A percentile compares a stretch with the other conserved stretches of the same genome.
These are phyloP conservation scores for Euzetes globulus DNA, from an alignment of 2,888 invertebrate genomes.

Conservation along the genomic window DNA sequence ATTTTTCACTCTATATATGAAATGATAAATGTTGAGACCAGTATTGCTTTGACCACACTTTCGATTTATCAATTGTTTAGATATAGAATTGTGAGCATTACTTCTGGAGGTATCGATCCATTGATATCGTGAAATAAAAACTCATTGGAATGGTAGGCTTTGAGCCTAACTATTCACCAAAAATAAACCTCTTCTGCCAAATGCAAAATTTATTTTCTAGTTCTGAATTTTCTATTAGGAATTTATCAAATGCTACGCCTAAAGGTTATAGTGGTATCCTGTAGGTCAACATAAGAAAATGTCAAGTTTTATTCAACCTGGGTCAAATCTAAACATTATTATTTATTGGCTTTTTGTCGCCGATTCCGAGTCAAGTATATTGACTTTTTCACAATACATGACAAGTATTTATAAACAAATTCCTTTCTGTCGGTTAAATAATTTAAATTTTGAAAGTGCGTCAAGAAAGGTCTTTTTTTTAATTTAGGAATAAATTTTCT, in stretches of 20 bases:
- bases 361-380: too few species aligned
- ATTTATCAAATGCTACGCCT: too few species aligned
- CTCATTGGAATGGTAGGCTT: background rate
- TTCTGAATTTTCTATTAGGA: background rate
- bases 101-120: background rate
- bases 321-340: too few species aligned
- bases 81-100: background rate
- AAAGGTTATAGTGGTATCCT: too few species aligned
- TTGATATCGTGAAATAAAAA: background rate
- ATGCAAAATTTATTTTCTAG: background rate
- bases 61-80: constrained; percentile 8
- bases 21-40: background rate
- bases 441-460: too few species aligned
- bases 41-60: background rate
- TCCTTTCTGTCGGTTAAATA: too few species aligned
- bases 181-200: background rate
- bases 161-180: background rate
- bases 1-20: background rate
- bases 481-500: background rate
- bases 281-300: too few species aligned
- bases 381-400: too few species aligned
- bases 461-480: too few species aligned
- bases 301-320: too few species aligned
- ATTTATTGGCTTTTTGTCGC: too few species aligned
- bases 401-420: too few species aligned